Evolutionary conservation across 2,113 vertebrate species (phyloP).

Genomic region (Pelusios castaneus): DNA sequence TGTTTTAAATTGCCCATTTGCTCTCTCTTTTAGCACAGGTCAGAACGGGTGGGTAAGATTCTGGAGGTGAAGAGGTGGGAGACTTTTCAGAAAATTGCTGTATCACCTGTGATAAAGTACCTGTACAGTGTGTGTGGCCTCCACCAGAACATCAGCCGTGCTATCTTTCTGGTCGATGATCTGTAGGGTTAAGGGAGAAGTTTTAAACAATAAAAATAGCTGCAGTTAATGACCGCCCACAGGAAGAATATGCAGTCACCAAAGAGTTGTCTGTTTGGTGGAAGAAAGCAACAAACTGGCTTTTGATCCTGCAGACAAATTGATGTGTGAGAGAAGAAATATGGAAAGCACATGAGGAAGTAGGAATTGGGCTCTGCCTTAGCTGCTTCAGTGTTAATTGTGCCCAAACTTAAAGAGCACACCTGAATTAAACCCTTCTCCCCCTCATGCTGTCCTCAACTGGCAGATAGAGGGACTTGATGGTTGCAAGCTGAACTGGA

Average conservation of each 20-base stretch:
- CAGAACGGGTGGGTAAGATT: background rate
- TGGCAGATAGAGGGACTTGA: background rate
- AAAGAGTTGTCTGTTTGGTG: accelerated
- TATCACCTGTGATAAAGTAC: background rate
- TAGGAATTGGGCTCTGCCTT: background rate
- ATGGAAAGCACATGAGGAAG: background rate
- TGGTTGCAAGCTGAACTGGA: background rate
- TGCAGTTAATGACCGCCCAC: background rate
- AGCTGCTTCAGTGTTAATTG: background rate
- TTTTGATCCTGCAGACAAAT: background rate
- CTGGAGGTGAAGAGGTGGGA: background rate
- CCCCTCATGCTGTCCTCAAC: background rate
- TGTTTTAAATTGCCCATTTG: background rate
- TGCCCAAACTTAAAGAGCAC: background rate
- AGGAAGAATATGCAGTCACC: background rate
- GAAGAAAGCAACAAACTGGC: background rate
- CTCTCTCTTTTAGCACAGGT: background rate
- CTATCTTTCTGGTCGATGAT: background rate
- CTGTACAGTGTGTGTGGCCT: background rate
- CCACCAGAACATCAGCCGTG: background rate
- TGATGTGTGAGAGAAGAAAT: background rate
- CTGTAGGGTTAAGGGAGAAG: background rate
- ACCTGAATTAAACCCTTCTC: background rate
- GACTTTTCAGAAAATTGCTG: background rate
- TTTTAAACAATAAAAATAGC: background rate